Evolutionary conservation across 2,113 vertebrate genomes (phyloP).

Genomic region (Myodes glareolus): DNA sequence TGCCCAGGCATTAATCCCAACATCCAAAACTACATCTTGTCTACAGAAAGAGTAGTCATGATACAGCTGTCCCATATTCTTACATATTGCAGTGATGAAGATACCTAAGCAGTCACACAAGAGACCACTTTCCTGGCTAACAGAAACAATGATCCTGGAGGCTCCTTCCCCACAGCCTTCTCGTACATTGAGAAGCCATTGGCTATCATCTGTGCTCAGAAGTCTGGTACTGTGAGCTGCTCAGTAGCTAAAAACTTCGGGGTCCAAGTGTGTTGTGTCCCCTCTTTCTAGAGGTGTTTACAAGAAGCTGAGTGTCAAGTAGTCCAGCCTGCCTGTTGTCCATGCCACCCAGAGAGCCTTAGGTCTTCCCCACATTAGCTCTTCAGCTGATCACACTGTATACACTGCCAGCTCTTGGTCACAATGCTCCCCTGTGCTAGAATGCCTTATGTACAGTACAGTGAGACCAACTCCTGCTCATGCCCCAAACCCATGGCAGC

Average conservation of each 20-base stretch:
- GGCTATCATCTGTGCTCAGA: neutral
- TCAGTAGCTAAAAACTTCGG: neutral
- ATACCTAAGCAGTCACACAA: neutral
- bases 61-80: neutral
- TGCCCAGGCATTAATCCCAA: neutral
- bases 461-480: neutral
- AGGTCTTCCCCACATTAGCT: neutral
- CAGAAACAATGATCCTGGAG: neutral
- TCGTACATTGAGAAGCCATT: neutral
- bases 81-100: neutral
- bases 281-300: neutral
- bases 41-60: neutral
- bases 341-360: neutral
- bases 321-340: neutral
- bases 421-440: neutral
- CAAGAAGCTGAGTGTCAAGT: neutral
- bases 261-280: neutral
- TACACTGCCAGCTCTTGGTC: too few species aligned
- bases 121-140: neutral
- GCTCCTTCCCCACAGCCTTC: neutral
- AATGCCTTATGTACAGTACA: neutral
- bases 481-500: too few species aligned
- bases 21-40: neutral
- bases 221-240: neutral
- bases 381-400: neutral